Base-by-base conservation (phyloP, 2,888 invertebrate species). In the Neoaliturus tenellus region DNA sequence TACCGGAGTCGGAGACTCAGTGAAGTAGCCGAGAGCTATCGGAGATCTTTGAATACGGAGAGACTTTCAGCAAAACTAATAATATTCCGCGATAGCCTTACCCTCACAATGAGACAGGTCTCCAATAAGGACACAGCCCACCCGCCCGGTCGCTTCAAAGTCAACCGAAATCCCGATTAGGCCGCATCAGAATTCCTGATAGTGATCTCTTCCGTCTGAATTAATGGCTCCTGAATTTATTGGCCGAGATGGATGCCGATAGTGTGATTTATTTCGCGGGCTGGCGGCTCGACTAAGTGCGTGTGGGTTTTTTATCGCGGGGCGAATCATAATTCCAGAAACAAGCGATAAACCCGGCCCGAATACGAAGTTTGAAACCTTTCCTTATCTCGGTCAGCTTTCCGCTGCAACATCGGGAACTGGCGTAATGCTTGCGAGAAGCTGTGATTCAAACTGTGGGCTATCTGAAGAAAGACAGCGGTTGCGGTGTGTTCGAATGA, bases 161-260 rank as follows among this genome's bases (percentile, higher is more conserved):
- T 78, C 78, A 75, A 78, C 78, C 78, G 78, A 78, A 78, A 78
- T 78, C 78, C 78, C 78, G 78, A 78, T 78, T 78, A 78, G 78
- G 78, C 78, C n/a, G 33, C 78, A 55, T 55, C 78, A 55, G 73
- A 75, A 44, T 44, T 48, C 73, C 25, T 10, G 75, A 78, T 78
- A 55, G 28, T 0, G 55, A 78, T 78, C 78, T 78, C 41, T 44
- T 55, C 78, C 51, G 78, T 51, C 78, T 51, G 78, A 78, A 78
- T 78, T 78, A 78, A 78, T 78, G 78, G 78, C 78, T 78, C 55
- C 78, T 78, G 78, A 78, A 78, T 78, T 78, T 78, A 78, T 78
- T 78, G 78, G 78, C 48, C 78, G 78, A 78, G 78, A 78, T 78
- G 55, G 25, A 55, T 35, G 78, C 17, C 55, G 78, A 78, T 78